A percentile compares a stretch with the other conserved stretches of the same genome.
These are phyloP conservation scores for Cephalopachus bancanus DNA, from an alignment of 2,797 vertebrate species.

Conservation along the genomic window DNA sequence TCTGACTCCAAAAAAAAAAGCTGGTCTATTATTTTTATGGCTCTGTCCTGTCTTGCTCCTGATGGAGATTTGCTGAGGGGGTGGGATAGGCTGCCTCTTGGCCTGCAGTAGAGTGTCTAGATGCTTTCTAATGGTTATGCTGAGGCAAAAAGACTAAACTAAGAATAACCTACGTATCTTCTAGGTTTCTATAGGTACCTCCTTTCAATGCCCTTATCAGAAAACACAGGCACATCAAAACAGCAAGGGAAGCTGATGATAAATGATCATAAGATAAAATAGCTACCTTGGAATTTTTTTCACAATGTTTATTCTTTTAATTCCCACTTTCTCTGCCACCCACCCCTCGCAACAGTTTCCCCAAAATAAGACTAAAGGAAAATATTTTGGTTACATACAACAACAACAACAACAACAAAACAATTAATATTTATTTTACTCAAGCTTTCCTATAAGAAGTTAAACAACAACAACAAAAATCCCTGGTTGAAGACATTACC, in stretches of 20 bases:
- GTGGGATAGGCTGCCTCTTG: no score
- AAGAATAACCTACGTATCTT: neutral
- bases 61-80: no score
- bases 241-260: neutral
- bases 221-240: slow-evolving; percentile 9
- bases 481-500: slow-evolving; percentile 58
- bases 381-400: slow-evolving; percentile 68
- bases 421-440: slow-evolving; percentile 77
- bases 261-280: neutral
- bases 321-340: slow-evolving; percentile 11
- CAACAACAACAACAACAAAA: slow-evolving; percentile 71
- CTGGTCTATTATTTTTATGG: no score
- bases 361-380: slow-evolving; percentile 69
- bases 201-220: neutral
- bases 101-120: no score
- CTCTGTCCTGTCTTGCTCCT: no score
- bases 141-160: neutral
- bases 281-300: slow-evolving; percentile 1
- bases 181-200: no score
- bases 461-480: slow-evolving; percentile 64
- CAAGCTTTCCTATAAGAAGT: slow-evolving; percentile 70
- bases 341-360: neutral
- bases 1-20: no score
- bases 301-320: slow-evolving; percentile 61
- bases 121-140: no score